phyloP scores from a whole-genome alignment of 2,888 invertebrate genomes.

The Sarcophaga rosellei region DNA sequence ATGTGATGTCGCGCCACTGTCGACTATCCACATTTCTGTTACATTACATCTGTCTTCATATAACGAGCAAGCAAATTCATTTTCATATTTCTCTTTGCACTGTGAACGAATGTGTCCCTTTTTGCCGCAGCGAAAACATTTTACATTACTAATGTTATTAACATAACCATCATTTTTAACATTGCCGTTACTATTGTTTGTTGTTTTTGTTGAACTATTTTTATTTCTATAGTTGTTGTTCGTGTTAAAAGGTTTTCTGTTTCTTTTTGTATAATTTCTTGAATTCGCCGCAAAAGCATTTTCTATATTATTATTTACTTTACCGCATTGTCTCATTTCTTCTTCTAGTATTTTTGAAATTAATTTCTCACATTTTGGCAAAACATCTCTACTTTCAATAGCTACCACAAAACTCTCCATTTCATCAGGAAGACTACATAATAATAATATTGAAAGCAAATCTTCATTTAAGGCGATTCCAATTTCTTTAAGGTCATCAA shows the following conservation, averaged over 20 bases:
- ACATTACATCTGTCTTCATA: neutral
- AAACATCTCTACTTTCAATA: conserved; percentile 54
- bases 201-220: neutral
- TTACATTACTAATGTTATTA: conserved; percentile 37
- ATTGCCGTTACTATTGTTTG: neutral
- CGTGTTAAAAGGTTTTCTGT: neutral
- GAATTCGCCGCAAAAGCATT: too few relatives aligned
- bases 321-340: conserved; percentile 1
- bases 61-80: conserved; percentile 37
- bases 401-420: conserved; percentile 59
- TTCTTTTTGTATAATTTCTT: too few relatives aligned
- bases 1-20: conserved; percentile 58
- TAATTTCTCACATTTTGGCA: conserved; percentile 47
- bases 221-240: neutral
- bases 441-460: conserved; percentile 53
- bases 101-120: conserved; percentile 31
- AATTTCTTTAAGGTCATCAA: conserved; percentile 57
- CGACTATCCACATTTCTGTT: conserved; percentile 33
- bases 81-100: conserved; percentile 26
- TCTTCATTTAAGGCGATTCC: conserved; percentile 36
- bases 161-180: neutral
- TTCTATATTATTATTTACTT: neutral
- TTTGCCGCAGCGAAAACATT: conserved; percentile 40
- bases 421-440: conserved; percentile 56
- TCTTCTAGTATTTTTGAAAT: conserved; percentile 52